Evolutionary conservation across 1,140 invertebrate genomes (phyloP).

Genomic region (Neocloeon triangulifer): DNA sequence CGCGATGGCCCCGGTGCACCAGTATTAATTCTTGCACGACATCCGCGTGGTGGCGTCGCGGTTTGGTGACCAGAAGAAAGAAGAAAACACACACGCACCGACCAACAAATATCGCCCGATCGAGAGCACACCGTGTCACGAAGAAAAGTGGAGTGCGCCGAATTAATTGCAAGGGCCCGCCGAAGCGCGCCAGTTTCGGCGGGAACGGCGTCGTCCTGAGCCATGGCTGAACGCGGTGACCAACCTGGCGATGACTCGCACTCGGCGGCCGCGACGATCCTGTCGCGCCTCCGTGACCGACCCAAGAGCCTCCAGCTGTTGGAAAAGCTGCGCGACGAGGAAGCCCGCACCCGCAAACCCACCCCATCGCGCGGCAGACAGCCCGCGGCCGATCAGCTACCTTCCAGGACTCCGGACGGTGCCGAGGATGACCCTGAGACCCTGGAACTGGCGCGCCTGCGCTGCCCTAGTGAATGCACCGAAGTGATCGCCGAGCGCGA

Average conservation of each 20-base stretch:
- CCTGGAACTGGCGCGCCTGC: slow-evolving; percentile 50
- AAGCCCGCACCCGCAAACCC: slow-evolving; percentile 5
- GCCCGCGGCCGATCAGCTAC: slow-evolving; percentile 8
- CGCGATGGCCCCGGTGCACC: too few relatives aligned
- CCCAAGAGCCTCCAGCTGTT: slow-evolving; percentile 30
- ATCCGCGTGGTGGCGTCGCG: too few relatives aligned
- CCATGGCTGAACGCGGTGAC: slow-evolving; percentile 24
- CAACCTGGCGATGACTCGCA: slow-evolving; percentile 18
- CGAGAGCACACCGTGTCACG: not conserved
- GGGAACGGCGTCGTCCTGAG: slow-evolving; percentile 12
- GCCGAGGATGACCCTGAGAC: slow-evolving; percentile 52
- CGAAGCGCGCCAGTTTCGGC: not conserved
- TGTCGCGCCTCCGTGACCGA: slow-evolving; percentile 20
- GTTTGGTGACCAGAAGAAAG: too few relatives aligned
- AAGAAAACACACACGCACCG: too few relatives aligned
- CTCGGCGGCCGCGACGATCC: slow-evolving; percentile 23
- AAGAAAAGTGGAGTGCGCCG: too few relatives aligned
- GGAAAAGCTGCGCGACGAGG: slow-evolving; percentile 20
- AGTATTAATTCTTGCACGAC: too few relatives aligned
- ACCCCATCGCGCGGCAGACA: slow-evolving; percentile 1
- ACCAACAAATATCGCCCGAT: too few relatives aligned
- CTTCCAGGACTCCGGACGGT: slow-evolving; percentile 15
- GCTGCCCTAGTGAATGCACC: slow-evolving; percentile 67
- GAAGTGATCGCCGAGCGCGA: slow-evolving; percentile 70
- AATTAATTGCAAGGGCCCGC: not conserved